Percentiles rank a stretch among this genome's conserved stretches.
phyloP scores from a whole-genome alignment of 2,888 invertebrate genomes.

The Piscicola geometra region DNA sequence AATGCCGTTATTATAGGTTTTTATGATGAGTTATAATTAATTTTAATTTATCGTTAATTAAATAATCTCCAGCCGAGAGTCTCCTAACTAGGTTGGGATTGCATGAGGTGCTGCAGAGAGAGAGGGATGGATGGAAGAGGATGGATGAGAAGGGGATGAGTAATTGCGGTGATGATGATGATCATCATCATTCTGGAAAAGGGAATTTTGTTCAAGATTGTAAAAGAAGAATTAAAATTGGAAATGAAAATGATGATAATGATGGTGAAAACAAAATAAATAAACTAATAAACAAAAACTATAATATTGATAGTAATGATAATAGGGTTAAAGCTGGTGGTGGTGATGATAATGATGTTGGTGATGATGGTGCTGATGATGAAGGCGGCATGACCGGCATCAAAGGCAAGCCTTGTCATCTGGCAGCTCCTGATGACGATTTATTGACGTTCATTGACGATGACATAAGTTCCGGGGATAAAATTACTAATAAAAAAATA shows the following conservation, averaged over 20 bases:
- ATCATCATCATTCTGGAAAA: neutral
- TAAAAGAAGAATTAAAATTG: no score
- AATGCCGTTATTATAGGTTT: neutral
- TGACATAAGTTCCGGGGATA: no score
- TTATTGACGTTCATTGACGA: no score
- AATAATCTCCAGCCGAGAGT: neutral
- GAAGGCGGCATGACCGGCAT: no score
- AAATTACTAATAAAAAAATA: neutral
- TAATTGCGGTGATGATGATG: neutral
- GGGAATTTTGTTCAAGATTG: neutral
- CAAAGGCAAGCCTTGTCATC: no score
- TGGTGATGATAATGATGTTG: neutral
- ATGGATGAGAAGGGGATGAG: neutral
- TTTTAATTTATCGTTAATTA: neutral
- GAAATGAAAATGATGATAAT: neutral
- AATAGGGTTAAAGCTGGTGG: neutral
- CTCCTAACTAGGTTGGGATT: neutral
- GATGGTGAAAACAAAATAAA: neutral
- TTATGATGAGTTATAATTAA: neutral
- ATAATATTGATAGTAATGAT: neutral
- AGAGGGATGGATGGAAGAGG: constrained; percentile 5
- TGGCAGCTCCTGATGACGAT: no score
- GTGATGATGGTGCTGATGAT: neutral
- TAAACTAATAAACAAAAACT: neutral
- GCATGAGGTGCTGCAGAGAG: constrained; percentile 9